Conservation (phyloP, 2,113 vertebrate species). For the Thryonomys swinderianus region DNA sequence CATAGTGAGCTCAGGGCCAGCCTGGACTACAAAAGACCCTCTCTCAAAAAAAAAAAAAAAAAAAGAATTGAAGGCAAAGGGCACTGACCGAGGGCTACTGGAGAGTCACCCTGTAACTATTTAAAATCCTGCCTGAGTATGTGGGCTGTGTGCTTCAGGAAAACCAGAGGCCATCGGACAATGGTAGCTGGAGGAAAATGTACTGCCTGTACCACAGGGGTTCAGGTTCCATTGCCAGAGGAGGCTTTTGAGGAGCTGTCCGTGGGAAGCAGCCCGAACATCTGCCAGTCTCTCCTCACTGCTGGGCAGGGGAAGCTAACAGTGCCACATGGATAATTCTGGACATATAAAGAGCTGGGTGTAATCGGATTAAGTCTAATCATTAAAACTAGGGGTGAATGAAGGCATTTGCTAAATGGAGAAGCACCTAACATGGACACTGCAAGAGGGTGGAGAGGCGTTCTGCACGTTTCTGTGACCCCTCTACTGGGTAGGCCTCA, state of each 20-base stretch:
- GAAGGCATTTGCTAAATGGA: neutral
- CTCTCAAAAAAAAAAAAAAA: too few species aligned
- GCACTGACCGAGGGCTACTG: neutral
- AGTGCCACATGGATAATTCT: neutral
- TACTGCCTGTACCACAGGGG: neutral
- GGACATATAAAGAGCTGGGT: neutral
- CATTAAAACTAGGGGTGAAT: neutral
- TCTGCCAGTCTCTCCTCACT: neutral
- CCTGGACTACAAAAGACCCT: too few species aligned
- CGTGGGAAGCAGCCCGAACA: neutral
- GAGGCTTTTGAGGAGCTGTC: neutral
- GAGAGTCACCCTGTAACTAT: neutral
- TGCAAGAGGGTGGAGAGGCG: neutral
- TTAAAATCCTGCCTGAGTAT: neutral
- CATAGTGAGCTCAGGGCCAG: too few species aligned
- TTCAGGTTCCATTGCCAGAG: neutral
- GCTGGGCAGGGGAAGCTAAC: neutral
- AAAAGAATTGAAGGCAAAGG: neutral
- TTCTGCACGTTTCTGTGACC: neutral
- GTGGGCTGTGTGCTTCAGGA: neutral
- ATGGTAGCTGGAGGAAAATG: neutral
- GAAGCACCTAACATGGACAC: neutral
- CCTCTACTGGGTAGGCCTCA: neutral
- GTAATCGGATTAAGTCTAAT: neutral
- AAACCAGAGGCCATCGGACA: neutral